phyloP scores from a whole-genome alignment of 1,140 invertebrate genomes.

The Palaemon carinicauda region DNA sequence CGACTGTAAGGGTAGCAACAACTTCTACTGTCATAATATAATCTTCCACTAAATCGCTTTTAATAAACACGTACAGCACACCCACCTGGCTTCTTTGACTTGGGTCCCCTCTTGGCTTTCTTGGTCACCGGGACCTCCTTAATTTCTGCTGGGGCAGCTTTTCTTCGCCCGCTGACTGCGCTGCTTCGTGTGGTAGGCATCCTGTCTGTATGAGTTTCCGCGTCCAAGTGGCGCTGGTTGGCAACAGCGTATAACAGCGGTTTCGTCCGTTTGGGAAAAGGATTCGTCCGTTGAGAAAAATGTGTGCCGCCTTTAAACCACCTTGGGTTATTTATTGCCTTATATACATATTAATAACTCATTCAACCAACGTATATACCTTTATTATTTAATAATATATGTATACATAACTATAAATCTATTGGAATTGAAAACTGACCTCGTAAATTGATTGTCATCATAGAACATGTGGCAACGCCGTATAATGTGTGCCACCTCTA shows the following conservation, averaged over 20 bases:
- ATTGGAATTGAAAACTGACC: neutral
- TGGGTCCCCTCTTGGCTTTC: neutral
- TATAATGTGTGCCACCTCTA: no score
- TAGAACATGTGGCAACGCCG: neutral
- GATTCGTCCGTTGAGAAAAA: no score
- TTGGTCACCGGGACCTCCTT: neutral
- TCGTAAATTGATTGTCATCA: neutral
- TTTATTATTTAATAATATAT: neutral
- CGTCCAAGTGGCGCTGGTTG: slow-evolving; percentile 2
- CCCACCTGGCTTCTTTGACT: neutral
- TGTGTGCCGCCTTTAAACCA: no score
- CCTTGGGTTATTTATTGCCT: neutral
- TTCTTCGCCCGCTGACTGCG: neutral
- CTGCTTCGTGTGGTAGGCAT: slow-evolving; percentile 12
- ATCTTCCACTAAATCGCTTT: no score
- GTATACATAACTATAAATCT: neutral
- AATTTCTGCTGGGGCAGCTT: neutral
- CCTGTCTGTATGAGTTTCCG: neutral
- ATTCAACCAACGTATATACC: neutral
- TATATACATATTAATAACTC: neutral
- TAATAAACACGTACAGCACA: no score
- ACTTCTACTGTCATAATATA: no score
- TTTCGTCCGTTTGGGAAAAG: no score
- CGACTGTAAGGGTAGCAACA: no score
- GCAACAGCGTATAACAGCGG: slow-evolving; percentile 6